phyloP scores from a whole-genome alignment of 2,797 vertebrate genomes.

The Sebastes alutus region DNA sequence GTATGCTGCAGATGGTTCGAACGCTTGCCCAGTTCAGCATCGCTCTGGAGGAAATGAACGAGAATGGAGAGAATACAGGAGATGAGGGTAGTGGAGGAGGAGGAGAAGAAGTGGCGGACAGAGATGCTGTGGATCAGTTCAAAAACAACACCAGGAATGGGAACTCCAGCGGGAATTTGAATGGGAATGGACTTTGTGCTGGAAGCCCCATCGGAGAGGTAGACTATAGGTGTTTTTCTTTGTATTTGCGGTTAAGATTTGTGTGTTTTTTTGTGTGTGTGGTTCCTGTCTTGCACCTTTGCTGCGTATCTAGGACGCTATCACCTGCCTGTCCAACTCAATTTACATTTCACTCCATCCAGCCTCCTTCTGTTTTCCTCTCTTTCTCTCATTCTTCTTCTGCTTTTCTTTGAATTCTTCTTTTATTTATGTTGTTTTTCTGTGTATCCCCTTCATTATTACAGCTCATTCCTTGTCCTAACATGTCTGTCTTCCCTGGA shows the following conservation, averaged over 20 bases:
- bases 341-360: constrained; percentile 11
- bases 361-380: not conserved
- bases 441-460: not conserved
- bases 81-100: constrained; percentile 76
- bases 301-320: not conserved
- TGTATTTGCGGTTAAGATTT: not conserved
- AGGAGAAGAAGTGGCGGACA: constrained; percentile 71
- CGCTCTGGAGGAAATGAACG: constrained; percentile 97
- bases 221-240: constrained; percentile 49
- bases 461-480: not conserved
- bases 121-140: constrained; percentile 74
- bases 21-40: constrained; percentile 98
- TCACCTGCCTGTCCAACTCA: constrained; percentile 1
- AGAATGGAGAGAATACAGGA: constrained; percentile 86
- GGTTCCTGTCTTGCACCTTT: not conserved
- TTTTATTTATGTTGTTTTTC: not conserved
- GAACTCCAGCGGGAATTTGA: constrained; percentile 64
- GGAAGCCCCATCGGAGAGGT: constrained; percentile 83
- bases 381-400: not conserved
- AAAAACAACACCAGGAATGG: constrained; percentile 67
- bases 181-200: constrained; percentile 67
- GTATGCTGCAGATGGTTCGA: constrained; percentile 99
- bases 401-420: not conserved
- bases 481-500: not conserved
- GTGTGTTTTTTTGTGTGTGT: not conserved